Evolutionary conservation across 2,113 vertebrate genomes (phyloP).

Genomic region (Passer domesticus): DNA sequence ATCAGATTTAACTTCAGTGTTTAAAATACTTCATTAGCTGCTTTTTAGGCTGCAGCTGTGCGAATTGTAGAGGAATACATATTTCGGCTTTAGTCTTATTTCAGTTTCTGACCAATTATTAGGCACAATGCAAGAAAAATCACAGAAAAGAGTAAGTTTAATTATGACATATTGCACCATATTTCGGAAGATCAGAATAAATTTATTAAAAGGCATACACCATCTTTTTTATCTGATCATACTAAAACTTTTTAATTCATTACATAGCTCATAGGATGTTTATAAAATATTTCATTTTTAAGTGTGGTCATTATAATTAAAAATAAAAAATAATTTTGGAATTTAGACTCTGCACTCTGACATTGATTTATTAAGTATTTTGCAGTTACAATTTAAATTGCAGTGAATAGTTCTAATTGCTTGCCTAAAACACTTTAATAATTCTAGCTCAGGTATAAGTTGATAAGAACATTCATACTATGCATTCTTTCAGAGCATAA

Average conservation of each 20-base stretch:
- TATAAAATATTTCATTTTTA: neutral
- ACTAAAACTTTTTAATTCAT: neutral
- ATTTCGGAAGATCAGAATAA: neutral
- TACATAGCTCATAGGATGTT: neutral
- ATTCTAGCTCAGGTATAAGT: neutral
- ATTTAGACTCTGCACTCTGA: neutral
- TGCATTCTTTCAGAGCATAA: neutral
- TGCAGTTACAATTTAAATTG: neutral
- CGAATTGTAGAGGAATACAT: neutral
- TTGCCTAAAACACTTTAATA: neutral
- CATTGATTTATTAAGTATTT: neutral
- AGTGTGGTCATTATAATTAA: neutral
- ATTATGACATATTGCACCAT: neutral
- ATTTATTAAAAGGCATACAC: neutral
- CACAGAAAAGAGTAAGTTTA: neutral
- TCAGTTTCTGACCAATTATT: neutral
- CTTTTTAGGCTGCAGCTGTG: neutral
- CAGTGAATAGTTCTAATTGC: neutral
- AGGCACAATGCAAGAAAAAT: neutral
- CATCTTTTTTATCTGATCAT: neutral
- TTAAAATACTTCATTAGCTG: neutral
- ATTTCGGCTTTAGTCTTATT: neutral
- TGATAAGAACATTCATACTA: neutral
- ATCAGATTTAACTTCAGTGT: neutral
- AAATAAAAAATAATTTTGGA: neutral